These are phyloP conservation scores for Acomys russatus DNA, from an alignment of 2,797 vertebrate species.

Conservation along the genomic window DNA sequence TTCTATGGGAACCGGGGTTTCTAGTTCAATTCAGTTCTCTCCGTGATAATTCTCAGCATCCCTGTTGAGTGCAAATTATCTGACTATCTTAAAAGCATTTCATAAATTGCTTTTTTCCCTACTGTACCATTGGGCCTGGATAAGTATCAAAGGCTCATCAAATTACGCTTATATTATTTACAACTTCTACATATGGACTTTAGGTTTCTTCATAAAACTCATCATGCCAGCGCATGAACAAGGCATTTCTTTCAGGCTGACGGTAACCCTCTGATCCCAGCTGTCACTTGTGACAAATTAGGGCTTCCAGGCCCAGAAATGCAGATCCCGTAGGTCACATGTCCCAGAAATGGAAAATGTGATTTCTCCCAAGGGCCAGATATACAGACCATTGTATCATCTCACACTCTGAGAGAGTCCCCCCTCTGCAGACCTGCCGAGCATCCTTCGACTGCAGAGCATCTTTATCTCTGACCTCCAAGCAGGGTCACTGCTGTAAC, in stretches of 20 bases:
- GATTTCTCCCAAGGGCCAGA: slow-evolving; percentile 86
- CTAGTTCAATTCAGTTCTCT: slow-evolving; percentile 11
- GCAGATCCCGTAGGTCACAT: slow-evolving; percentile 86
- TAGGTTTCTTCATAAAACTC: slow-evolving; percentile 34
- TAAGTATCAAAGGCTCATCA: not conserved
- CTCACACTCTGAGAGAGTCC: slow-evolving; percentile 86
- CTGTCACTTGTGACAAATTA: slow-evolving; percentile 86
- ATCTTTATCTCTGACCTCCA: slow-evolving; percentile 84
- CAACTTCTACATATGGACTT: not conserved
- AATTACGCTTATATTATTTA: not conserved
- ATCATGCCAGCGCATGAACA: not conserved
- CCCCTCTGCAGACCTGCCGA: slow-evolving; percentile 72
- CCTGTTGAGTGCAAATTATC: not conserved
- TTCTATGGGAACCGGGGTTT: not conserved
- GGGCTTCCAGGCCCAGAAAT: slow-evolving; percentile 74
- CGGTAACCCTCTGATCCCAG: slow-evolving; percentile 82
- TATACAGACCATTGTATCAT: slow-evolving; percentile 87
- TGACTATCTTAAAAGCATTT: slow-evolving; percentile 3
- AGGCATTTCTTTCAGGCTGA: slow-evolving; percentile 76
- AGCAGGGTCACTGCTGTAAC: slow-evolving; percentile 86
- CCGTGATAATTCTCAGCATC: not conserved
- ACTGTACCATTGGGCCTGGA: not conserved
- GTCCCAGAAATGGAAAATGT: slow-evolving; percentile 84
- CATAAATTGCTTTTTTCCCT: not conserved
- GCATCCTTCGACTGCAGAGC: slow-evolving; percentile 67